phyloP scores from a whole-genome alignment of 2,888 invertebrate genomes.

The Lochmaea capreae region DNA sequence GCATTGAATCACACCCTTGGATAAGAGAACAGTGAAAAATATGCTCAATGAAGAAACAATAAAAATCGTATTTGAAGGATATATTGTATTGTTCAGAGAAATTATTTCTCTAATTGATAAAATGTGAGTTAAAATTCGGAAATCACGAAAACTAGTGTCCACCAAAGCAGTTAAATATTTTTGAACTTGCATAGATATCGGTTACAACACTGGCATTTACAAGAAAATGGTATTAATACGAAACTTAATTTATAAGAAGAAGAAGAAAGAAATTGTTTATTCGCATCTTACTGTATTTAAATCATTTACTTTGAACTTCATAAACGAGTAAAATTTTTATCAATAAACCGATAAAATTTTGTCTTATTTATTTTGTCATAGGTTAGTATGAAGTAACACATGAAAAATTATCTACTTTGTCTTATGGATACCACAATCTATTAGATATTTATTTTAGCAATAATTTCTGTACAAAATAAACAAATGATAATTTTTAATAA shows the following conservation, averaged over 20 bases:
- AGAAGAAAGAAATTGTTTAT: too few relatives aligned
- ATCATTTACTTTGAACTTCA: too few relatives aligned
- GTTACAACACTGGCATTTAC: too few relatives aligned
- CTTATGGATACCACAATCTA: not conserved
- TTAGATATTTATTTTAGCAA: constrained; percentile 4
- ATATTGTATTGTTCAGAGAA: too few relatives aligned
- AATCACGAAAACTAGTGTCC: too few relatives aligned
- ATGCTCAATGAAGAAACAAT: not conserved
- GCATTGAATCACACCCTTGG: not conserved
- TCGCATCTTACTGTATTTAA: too few relatives aligned
- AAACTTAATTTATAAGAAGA: too few relatives aligned
- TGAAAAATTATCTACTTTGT: not conserved
- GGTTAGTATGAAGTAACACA: not conserved
- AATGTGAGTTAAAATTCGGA: too few relatives aligned
- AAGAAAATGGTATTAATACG: too few relatives aligned
- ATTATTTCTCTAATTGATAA: too few relatives aligned
- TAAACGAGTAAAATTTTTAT: too few relatives aligned
- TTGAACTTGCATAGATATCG: too few relatives aligned
- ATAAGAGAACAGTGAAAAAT: not conserved
- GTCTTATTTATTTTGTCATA: not conserved
- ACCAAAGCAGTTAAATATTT: not conserved
- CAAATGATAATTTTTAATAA: constrained; percentile 8
- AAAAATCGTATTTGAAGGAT: not conserved
- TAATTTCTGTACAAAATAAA: not conserved
- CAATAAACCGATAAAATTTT: not conserved